Evolutionary conservation across 1,140 invertebrate genomes (phyloP), one percentile per base, ranked within the genome.

Genomic region (roundworm (Caenorhabditis elegans)): DNA sequence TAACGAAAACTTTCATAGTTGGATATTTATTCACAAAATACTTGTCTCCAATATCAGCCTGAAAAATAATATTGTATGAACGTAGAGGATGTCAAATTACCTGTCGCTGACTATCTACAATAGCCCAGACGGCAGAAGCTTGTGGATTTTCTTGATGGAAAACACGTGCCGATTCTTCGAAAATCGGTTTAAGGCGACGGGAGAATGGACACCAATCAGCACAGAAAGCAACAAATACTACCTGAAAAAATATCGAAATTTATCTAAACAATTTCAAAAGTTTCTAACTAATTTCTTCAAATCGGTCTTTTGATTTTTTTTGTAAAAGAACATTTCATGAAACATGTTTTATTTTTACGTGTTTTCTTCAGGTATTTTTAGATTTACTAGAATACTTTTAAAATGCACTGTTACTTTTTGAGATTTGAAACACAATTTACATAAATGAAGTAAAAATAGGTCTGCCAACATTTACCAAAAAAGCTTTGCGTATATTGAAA

Each of bases 11-110:
- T 98, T 91, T 99, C 97, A 88, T 94, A 93, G 91, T 99, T 98
- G 8, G 94, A 93, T 88, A 96, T 93, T 8, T 97, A 96, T 93
- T 98, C 96, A 65, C 95, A 92, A 88, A 98, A 94, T 48, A 99
- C 91, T 92, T 99, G 98, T 76, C 99, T 90, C 24, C 97, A 98
- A 60, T 97, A 96, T 92, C 98, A 98, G 92, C 98, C 98, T 15
- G 93, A 94, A 60, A 98, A 97, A 53, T 49, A 78, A 82, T 6
- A 28, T 43, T 34, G 0, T 0, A 15, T 3, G 24, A 15, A 13
- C 5, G 49, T n/a, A 0, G 26, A 28, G 11, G 11, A 6, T 15
- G 36, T 6, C 13, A 26, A 31, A 46, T 19, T 36, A 85, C 78
- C 83, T 91, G 91, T 92, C 92, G 92, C 90, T 98, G 97, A 92